Evolutionary conservation across 1,140 invertebrate species (phyloP), one percentile per base, ranked within the genome.

Genomic region (roundworm (Caenorhabditis elegans)): DNA sequence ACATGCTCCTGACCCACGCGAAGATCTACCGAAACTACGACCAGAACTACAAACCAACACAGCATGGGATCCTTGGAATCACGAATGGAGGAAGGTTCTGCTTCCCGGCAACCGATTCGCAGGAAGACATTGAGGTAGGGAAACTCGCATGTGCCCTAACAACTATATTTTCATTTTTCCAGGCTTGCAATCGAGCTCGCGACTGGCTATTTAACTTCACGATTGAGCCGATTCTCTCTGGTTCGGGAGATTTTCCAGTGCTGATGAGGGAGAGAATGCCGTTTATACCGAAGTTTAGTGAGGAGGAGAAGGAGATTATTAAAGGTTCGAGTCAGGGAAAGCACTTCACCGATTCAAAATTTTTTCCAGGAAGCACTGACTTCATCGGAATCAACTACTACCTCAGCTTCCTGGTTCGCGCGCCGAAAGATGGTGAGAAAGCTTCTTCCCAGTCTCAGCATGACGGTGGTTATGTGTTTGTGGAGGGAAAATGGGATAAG

Each of bases 1-100:
- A 90, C 81, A 86, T 91, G 39, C 85, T 90, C 28, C 55, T 86
- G 2, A 86, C 90, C 3, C 90, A 91, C 79, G 88, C 86, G 1
- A 86, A 86, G 43, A 89, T 88, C 17, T 90, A 88, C 55, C 87
- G 87, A 70, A 83, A 86, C 2, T 91, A 90, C 34, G 60, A 75
- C n/a, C 31, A 34, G 13, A 70, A 70, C 17, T 80, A 47, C 46
- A 70, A 75, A 24, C 17, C 24, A 13, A 47, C 17, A 22, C 36
- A 76, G 46, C 3, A 46, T 76, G 70, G 70, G 46, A 15, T 43
- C 4, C 4, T 76, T 17, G 70, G 36, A 76, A 43, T 76, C 17
- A 47, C 53, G 2, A 60, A 60, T 31, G 70, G 70, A 76, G 43
- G 43, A 43, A 34, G 22, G 13, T 28, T 76, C 22, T 76, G 70